Evolutionary conservation across 2,797 vertebrate species (phyloP).

Genomic region (Antennarius maculatus): DNA sequence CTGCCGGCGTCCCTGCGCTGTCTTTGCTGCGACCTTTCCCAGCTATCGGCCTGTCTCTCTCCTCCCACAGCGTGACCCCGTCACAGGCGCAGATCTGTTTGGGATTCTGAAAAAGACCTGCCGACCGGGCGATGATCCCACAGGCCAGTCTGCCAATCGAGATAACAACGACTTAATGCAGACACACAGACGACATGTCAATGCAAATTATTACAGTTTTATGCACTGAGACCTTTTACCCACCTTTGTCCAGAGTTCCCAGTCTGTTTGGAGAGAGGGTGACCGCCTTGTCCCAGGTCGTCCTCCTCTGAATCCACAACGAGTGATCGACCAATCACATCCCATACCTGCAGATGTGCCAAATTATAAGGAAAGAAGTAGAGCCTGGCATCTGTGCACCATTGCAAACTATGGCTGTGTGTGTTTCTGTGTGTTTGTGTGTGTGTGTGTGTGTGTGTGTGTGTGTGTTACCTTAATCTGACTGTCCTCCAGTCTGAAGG

Average conservation of each 20-base stretch:
- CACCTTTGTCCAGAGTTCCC: conserved; percentile 93
- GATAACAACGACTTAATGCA: no score
- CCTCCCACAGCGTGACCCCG: conserved; percentile 93
- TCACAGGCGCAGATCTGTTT: conserved; percentile 92
- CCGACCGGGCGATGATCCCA: conserved; percentile 91
- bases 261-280: conserved; percentile 84
- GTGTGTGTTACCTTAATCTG: conserved; percentile 85
- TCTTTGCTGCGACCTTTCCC: conserved; percentile 77
- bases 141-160: conserved; percentile 84
- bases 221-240: neutral
- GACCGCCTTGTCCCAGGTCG: conserved; percentile 86
- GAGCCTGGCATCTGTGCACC: neutral
- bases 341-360: conserved; percentile 83
- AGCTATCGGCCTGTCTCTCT: conserved; percentile 82
- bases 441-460: neutral
- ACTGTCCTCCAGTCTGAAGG: conserved; percentile 86
- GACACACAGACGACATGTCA: no score
- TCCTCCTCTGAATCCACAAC: conserved; percentile 88
- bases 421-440: no score
- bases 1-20: conserved; percentile 35
- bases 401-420: neutral
- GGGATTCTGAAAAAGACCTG: conserved; percentile 91
- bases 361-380: neutral
- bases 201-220: no score
- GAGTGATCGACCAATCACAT: conserved; percentile 92